Evolutionary conservation across 2,113 vertebrate species (phyloP).

Genomic region (Mobula birostris): DNA sequence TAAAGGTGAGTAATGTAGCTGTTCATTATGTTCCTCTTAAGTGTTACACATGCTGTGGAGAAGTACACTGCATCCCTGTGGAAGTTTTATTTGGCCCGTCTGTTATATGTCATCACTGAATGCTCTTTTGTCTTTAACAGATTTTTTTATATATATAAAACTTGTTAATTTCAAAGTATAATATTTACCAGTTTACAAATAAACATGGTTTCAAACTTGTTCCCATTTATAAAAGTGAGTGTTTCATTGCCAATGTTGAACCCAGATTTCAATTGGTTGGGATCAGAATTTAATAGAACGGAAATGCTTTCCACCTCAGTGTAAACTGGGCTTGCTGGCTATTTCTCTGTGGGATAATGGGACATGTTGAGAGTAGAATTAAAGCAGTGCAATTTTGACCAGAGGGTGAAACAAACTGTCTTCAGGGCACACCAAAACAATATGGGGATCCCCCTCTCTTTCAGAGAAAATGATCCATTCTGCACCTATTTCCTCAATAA

Average conservation of each 20-base stretch:
- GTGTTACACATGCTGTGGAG: constrained; percentile 26
- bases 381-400: neutral
- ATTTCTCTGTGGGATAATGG: neutral
- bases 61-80: constrained; percentile 27
- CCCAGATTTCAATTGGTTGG: neutral
- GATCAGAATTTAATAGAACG: neutral
- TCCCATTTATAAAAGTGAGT: constrained; percentile 13
- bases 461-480: neutral
- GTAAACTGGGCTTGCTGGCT: neutral
- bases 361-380: neutral
- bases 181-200: constrained; percentile 28
- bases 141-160: neutral
- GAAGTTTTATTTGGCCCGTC: constrained; percentile 20
- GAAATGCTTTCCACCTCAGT: neutral
- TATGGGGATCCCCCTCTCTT: neutral
- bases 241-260: neutral
- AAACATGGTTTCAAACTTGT: constrained; percentile 18
- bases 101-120: constrained; percentile 17
- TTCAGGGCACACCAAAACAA: neutral
- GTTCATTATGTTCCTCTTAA: constrained; percentile 19
- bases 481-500: neutral
- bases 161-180: constrained; percentile 11
- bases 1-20: constrained; percentile 32
- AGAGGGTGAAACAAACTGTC: neutral
- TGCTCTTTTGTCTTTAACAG: constrained; percentile 31